Conservation (phyloP, 2,888 invertebrate species). For the Leucoptera coffeella region DNA sequence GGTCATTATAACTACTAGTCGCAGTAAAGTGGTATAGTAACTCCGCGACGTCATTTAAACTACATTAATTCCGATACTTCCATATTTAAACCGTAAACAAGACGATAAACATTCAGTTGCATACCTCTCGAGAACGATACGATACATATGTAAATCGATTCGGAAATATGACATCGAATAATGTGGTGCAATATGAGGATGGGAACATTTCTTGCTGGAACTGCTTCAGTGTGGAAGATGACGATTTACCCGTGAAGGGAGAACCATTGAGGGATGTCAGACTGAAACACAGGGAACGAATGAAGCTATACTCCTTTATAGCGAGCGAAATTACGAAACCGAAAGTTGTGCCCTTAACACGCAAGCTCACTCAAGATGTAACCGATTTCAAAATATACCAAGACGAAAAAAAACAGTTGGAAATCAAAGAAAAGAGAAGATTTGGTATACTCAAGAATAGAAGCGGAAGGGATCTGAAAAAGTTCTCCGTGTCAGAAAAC, state of each 20-base stretch:
- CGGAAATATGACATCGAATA: too few species aligned
- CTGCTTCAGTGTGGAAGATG: constrained; percentile 20
- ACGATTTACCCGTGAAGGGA: constrained; percentile 13
- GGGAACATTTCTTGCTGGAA: constrained; percentile 30
- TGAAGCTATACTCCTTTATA: constrained; percentile 28
- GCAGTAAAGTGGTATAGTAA: too few species aligned
- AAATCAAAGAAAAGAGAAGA: constrained; percentile 11
- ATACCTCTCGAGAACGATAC: too few species aligned
- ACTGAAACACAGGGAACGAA: constrained; percentile 19
- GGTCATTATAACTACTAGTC: too few species aligned
- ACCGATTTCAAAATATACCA: constrained; percentile 11
- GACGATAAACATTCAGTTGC: too few species aligned
- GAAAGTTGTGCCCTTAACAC: constrained; percentile 25
- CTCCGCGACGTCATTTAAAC: constrained; percentile 27
- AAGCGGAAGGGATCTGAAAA: constrained; percentile 8
- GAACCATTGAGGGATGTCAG: constrained; percentile 19
- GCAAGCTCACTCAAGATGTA: constrained; percentile 11
- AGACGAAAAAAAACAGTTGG: constrained; percentile 15
- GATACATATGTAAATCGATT: too few species aligned
- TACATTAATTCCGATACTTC: constrained; percentile 15
- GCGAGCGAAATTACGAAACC: constrained; percentile 27
- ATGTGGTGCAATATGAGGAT: too few species aligned
- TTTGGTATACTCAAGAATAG: constrained; percentile 9
- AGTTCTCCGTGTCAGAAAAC: too few species aligned
- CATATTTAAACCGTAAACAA: constrained; percentile 9